These are phyloP conservation scores for Dryoscopus gambensis DNA, from an alignment of 2,113 vertebrate species.

Conservation along the genomic window DNA sequence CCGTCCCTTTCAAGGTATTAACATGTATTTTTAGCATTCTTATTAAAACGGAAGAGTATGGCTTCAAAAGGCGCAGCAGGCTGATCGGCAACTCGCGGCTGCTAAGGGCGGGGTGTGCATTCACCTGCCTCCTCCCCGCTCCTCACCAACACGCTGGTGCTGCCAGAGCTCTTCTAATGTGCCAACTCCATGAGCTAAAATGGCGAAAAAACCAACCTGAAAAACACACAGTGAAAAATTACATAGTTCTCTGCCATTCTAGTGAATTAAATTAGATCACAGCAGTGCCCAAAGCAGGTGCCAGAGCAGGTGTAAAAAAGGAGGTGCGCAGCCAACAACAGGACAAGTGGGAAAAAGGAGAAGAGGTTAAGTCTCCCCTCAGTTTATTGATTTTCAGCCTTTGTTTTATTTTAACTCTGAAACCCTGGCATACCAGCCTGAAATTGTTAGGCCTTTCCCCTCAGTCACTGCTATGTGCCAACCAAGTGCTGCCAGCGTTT, in stretches of 20 bases:
- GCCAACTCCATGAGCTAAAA: background rate
- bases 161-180: background rate
- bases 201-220: background rate
- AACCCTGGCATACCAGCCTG: background rate
- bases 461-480: background rate
- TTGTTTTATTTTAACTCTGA: background rate
- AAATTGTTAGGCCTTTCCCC: background rate
- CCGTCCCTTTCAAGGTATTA: background rate
- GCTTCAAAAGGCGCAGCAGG: background rate
- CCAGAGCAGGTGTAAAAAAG: background rate
- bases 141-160: background rate
- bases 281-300: background rate
- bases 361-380: background rate
- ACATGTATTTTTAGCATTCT: background rate
- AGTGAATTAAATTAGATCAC: background rate
- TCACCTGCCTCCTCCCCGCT: background rate
- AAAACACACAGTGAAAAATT: background rate
- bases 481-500: background rate
- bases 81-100: rapidly evolving
- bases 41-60: background rate
- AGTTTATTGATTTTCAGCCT: background rate
- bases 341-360: background rate
- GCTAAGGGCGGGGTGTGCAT: rapidly evolving
- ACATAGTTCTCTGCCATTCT: background rate
- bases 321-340: rapidly evolving